A percentile compares a stretch with the other conserved stretches of the same genome.
Evolutionary conservation across 2,113 vertebrate species (phyloP).

Genomic region (Ranitomeya variabilis): DNA sequence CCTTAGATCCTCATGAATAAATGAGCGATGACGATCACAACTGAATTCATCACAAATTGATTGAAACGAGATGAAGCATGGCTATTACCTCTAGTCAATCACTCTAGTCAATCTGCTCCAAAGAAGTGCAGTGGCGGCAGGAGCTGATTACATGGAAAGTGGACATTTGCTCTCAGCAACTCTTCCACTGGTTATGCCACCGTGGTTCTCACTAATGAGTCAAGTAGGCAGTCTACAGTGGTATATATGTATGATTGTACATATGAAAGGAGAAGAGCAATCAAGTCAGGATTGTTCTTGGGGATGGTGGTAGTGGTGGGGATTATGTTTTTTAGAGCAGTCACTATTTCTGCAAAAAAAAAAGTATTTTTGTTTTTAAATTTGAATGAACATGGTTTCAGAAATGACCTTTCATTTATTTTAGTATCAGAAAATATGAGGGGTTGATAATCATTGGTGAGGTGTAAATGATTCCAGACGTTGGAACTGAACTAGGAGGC

Average conservation of each 20-base stretch:
- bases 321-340: no score
- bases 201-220: neutral
- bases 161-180: neutral
- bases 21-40: neutral
- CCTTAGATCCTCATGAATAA: neutral
- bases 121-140: neutral
- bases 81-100: neutral
- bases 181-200: neutral
- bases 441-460: neutral
- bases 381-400: neutral
- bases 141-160: constrained; percentile 1
- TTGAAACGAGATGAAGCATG: neutral
- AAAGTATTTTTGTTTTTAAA: neutral
- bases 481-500: no score
- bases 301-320: no score
- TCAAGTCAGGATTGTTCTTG: no score
- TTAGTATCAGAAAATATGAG: neutral
- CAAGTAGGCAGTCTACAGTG: neutral
- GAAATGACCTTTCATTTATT: neutral
- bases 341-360: no score
- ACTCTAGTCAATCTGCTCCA: neutral
- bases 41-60: neutral
- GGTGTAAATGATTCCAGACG: neutral
- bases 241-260: neutral
- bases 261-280: no score